Evolutionary conservation across 2,888 invertebrate species (phyloP), one percentile per base, ranked within the genome.

Genomic region (Linyphia triangularis): DNA sequence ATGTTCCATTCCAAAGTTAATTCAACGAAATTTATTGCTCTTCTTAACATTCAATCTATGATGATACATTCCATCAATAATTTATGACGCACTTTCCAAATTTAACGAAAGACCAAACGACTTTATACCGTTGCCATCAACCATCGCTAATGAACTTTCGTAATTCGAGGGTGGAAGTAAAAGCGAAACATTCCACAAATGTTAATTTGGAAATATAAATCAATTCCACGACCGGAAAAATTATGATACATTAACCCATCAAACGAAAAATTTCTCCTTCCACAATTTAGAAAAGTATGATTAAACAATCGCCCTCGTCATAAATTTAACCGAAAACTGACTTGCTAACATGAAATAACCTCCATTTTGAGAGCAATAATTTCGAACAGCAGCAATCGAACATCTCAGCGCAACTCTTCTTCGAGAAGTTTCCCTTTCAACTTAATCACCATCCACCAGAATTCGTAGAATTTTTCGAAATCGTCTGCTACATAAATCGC

Each of bases 401-500:
- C 33, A 33, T 6, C 33, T 33, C 33, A 63, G 33, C 57, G 24
- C 22, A 43, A 78, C 63, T 59, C 81, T 69, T 69, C 30, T 43
- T 67, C 61, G 16, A 33, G 33, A 33, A 4, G 4, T 33, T 33
- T 43, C 33, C 33, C 33, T 81, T 69, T 33, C 22, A 70, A 67
- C 65, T 67, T 81, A 81, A 81, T 81, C 81, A 70, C 70, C 81
- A n/a, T n/a, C n/a, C 51, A 51, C 57, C 75, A 22, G 30, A 24
- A 51, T n/a, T n/a, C 51, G 33, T 19, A 59, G 69, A 69, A 69
- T 81, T 70, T 69, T 24, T n/a, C 33, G 33, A 33, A 81, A 81
- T 81, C 69, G 59, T 59, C 40, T 59, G 70, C 81, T 69, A 9
- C 33, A 81, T 81, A 81, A 81, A 70, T 81, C 81, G 69, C 19